A percentile compares a stretch with the other conserved stretches of the same genome.
These are phyloP conservation scores for Cheirogaleus medius DNA, from an alignment of 2,113 vertebrate species.

Conservation along the genomic window DNA sequence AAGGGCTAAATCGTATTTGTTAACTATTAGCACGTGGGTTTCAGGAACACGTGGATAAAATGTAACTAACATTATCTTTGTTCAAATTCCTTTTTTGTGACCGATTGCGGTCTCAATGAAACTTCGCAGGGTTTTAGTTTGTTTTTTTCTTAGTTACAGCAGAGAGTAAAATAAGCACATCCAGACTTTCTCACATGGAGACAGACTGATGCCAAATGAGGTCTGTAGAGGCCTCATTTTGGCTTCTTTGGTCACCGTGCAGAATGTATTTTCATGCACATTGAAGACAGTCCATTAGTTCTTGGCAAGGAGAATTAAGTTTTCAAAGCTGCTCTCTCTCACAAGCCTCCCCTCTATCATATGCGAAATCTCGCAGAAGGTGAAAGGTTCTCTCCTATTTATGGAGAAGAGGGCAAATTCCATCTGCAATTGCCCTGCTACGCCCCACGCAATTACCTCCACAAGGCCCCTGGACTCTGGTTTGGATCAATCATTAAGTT, in stretches of 20 bases:
- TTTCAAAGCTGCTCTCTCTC: background rate
- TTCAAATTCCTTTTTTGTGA: conserved; percentile 57
- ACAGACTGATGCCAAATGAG: background rate
- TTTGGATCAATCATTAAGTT: background rate
- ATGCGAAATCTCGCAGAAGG: background rate
- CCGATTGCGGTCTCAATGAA: conserved; percentile 22
- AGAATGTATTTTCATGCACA: conserved; percentile 3
- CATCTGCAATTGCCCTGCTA: accelerated
- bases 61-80: conserved; percentile 43
- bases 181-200: background rate
- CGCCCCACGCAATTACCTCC: no score
- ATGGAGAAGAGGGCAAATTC: background rate
- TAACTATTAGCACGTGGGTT: background rate
- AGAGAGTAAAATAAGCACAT: background rate
- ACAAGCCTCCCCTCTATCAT: background rate
- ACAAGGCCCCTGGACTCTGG: background rate
- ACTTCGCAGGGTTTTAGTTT: background rate
- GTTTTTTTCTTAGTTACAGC: conserved; percentile 51
- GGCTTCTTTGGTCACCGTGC: background rate
- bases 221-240: conserved; percentile 38
- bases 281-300: conserved; percentile 50
- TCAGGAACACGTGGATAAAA: conserved; percentile 34
- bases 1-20: background rate
- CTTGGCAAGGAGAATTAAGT: conserved; percentile 37
- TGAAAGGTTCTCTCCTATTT: background rate